Conservation (phyloP, 2,888 invertebrate genomes). For the Agriotes lineatus region DNA sequence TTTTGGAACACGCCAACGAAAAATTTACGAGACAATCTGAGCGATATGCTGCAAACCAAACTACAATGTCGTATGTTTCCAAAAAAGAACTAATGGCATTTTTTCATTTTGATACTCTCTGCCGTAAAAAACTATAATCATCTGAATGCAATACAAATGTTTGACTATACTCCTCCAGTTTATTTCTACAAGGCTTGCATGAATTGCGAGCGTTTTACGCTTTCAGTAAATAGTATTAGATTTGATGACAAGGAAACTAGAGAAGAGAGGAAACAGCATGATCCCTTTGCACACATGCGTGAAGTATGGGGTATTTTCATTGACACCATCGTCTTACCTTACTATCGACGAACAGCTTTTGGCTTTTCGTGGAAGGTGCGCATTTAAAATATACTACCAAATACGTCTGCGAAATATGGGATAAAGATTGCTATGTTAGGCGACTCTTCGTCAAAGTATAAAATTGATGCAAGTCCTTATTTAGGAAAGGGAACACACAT, state of each 20-base stretch:
- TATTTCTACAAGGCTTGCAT: constrained; percentile 40
- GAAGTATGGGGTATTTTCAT: constrained; percentile 48
- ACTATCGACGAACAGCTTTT: too few relatives aligned
- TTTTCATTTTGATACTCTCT: constrained; percentile 35
- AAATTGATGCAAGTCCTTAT: too few relatives aligned
- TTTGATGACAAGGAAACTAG: constrained; percentile 51
- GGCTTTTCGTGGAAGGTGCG: too few relatives aligned
- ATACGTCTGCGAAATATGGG: too few relatives aligned
- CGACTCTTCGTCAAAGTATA: too few relatives aligned
- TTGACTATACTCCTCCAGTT: constrained; percentile 33
- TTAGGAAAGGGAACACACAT: constrained; percentile 54
- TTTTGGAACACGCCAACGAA: constrained; percentile 34
- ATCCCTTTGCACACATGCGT: too few relatives aligned
- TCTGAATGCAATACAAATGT: constrained; percentile 25
- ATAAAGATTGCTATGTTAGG: too few relatives aligned
- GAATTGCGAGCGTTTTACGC: constrained; percentile 48
- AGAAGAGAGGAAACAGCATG: too few relatives aligned
- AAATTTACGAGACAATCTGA: constrained; percentile 28
- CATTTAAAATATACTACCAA: constrained; percentile 56
- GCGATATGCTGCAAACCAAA: too few relatives aligned
- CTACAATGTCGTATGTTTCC: constrained; percentile 25
- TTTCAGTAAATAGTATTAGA: constrained; percentile 48
- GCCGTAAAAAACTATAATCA: constrained; percentile 35
- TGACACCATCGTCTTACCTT: constrained; percentile 40
- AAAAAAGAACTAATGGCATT: constrained; percentile 26